phyloP scores from a whole-genome alignment of 2,113 vertebrate genomes.

The Bubo bubo region DNA sequence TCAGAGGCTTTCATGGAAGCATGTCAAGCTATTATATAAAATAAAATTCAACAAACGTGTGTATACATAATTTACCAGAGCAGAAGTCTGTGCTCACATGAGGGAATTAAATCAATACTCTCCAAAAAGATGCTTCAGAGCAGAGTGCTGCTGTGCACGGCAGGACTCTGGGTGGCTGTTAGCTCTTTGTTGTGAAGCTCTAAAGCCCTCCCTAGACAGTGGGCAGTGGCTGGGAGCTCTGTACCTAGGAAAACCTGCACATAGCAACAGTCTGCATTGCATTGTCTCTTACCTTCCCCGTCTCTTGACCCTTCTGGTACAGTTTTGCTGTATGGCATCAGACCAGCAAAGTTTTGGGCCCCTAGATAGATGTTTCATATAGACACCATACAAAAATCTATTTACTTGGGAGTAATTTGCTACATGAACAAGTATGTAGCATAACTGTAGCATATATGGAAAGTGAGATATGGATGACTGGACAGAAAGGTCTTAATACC shows the following conservation, averaged over 20 bases:
- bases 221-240: not conserved
- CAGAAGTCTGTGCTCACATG: not conserved
- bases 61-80: slow-evolving; percentile 18
- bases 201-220: not conserved
- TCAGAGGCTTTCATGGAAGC: slow-evolving; percentile 34
- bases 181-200: not conserved
- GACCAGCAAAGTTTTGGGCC: not conserved
- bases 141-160: not conserved
- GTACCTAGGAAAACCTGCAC: not conserved
- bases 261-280: not conserved
- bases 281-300: rapidly evolving
- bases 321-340: not conserved
- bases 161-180: not conserved
- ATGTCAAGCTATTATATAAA: slow-evolving; percentile 19
- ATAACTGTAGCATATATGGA: not conserved
- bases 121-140: not conserved
- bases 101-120: slow-evolving; percentile 51
- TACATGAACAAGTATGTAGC: not conserved
- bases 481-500: not conserved
- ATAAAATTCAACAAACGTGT: not conserved
- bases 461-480: not conserved
- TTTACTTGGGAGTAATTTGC: not conserved
- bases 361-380: not conserved
- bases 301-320: rapidly evolving
- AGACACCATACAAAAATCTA: not conserved